Evolutionary conservation across 2,888 invertebrate genomes (phyloP).

Genomic region (Cataglyphis livida): DNA sequence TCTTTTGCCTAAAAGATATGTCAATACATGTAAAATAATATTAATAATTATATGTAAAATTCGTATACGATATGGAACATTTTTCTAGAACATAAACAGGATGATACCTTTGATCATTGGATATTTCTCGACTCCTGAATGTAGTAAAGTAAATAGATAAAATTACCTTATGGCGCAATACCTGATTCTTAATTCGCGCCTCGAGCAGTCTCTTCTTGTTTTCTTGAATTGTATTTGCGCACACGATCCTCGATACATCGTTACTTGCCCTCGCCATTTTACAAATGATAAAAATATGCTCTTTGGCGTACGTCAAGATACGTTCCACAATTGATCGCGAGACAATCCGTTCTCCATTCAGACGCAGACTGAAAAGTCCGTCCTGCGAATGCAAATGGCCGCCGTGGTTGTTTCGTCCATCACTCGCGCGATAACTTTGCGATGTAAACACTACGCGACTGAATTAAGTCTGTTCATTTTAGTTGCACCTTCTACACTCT

Average conservation of each 20-base stretch:
- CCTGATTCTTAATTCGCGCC: slow-evolving; percentile 70
- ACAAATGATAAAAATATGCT: slow-evolving; percentile 3
- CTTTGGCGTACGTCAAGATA: background rate
- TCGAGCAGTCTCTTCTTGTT: slow-evolving; percentile 74
- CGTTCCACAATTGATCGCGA: background rate
- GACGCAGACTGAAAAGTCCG: background rate
- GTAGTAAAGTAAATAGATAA: background rate
- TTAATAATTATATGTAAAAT: background rate
- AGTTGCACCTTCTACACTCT: background rate
- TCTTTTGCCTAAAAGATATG: slow-evolving; percentile 70
- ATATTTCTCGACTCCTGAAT: background rate
- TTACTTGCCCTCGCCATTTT: slow-evolving; percentile 76
- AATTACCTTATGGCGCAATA: slow-evolving; percentile 50
- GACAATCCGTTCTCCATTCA: slow-evolving; percentile 20
- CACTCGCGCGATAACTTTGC: slow-evolving; percentile 5
- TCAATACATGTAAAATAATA: background rate
- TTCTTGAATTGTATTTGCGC: slow-evolving; percentile 73
- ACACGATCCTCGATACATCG: slow-evolving; percentile 57
- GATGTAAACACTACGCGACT: slow-evolving; percentile 20
- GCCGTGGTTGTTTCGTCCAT: slow-evolving; percentile 35
- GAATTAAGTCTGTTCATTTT: background rate
- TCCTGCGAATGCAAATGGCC: slow-evolving; percentile 49
- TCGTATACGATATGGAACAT: background rate
- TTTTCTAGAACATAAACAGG: background rate
- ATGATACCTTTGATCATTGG: background rate